These are phyloP conservation scores for Lasioglossum zephyrum DNA, from an alignment of 2,888 invertebrate genomes.

Conservation along the genomic window DNA sequence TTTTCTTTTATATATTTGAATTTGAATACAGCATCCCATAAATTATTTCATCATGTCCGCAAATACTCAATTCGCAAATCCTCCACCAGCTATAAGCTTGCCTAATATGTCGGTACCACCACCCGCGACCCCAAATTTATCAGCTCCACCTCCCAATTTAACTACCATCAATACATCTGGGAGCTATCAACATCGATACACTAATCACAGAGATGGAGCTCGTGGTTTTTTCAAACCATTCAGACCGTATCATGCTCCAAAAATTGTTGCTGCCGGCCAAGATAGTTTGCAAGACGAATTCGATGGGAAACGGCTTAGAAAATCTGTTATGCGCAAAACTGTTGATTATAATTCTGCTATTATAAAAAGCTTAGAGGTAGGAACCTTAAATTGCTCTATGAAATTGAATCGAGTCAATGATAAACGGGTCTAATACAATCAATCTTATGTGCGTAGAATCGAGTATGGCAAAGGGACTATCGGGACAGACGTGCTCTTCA, in stretches of 20 bases:
- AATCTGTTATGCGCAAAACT: constrained; percentile 98
- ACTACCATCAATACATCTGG: constrained; percentile 81
- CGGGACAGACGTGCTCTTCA: constrained; percentile 95
- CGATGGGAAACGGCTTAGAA: constrained; percentile 97
- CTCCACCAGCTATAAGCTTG: constrained; percentile 81
- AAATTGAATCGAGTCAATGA: background rate
- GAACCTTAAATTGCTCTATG: background rate
- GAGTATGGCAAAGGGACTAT: constrained; percentile 97
- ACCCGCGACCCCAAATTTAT: constrained; percentile 81
- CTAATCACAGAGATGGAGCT: constrained; percentile 79
- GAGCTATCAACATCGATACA: constrained; percentile 79
- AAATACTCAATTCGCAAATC: constrained; percentile 80
- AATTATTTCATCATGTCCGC: constrained; percentile 75
- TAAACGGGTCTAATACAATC: background rate
- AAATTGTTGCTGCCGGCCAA: constrained; percentile 81
- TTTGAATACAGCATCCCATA: constrained; percentile 29
- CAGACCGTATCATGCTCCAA: constrained; percentile 84
- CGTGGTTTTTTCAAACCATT: constrained; percentile 85
- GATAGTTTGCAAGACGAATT: constrained; percentile 90
- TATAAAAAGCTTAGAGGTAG: constrained; percentile 95
- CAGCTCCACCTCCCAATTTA: constrained; percentile 83
- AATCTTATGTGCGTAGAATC: constrained; percentile 86
- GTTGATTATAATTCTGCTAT: constrained; percentile 99
- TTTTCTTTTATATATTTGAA: constrained; percentile 56
- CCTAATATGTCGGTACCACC: constrained; percentile 85